phyloP scores from a whole-genome alignment of 2,888 invertebrate genomes.

The Nymphalis polychloros region DNA sequence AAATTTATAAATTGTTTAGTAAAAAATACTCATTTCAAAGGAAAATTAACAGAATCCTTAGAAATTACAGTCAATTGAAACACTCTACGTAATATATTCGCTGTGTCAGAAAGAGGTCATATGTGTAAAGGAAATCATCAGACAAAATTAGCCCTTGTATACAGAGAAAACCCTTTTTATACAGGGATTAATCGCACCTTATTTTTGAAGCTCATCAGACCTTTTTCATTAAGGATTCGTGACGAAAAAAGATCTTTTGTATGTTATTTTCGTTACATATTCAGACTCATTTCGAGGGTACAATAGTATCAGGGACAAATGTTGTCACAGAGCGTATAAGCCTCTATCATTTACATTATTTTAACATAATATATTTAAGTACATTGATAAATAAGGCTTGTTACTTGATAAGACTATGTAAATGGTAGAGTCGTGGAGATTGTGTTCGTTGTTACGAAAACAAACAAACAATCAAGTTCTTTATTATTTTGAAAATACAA shows the following conservation, averaged over 20 bases:
- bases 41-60: too few species aligned
- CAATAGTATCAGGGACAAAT: background rate
- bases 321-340: background rate
- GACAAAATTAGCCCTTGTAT: constrained; percentile 14
- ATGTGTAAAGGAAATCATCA: background rate
- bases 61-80: too few species aligned
- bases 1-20: too few species aligned
- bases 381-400: background rate
- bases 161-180: constrained; percentile 23
- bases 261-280: constrained; percentile 15
- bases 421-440: too few species aligned
- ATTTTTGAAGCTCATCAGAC: constrained; percentile 20
- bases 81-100: background rate
- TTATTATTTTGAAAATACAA: too few species aligned
- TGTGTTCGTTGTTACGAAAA: too few species aligned
- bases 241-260: constrained; percentile 4
- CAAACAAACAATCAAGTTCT: too few species aligned
- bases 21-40: too few species aligned
- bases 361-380: background rate
- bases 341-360: background rate
- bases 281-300: constrained; percentile 1
- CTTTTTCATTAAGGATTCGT: constrained; percentile 6
- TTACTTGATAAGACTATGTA: too few species aligned
- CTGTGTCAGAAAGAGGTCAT: background rate
- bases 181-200: constrained; percentile 25